Base-by-base conservation (phyloP, 2,113 vertebrate genomes). In the Pseudopipra pipra region DNA sequence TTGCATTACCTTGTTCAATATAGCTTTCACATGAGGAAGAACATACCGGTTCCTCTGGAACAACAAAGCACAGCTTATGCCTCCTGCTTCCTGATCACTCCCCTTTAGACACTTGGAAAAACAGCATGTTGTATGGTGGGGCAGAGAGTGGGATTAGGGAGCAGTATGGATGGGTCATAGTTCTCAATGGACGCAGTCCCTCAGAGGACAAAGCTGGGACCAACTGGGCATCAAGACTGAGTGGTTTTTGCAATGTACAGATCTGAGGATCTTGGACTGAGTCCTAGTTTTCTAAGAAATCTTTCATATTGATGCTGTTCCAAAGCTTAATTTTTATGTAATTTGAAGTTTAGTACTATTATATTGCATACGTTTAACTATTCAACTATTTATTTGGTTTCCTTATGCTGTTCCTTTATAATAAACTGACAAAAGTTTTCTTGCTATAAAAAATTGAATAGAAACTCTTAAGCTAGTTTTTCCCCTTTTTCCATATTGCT, bases 331-430 rank as follows among this genome's bases (percentile, higher is more conserved):
- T 80, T 95, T 96, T 89, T 70, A 52, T 92, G 78, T 94, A 59
- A 90, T 59, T 59, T 79, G 88, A 95, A 90, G 70, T 92, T 82
- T 93, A 95, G 85, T 96, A 16, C 49, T 94, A 58, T 96, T 94
- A 75, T 93, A 84, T 82, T 93, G 82, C 68, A 10, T 92, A 87
- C 89, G 80, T 85, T 90, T 96, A 94, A 87, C 68, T 90, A 70
- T 92, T 94, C 80, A 73, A 83, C 82, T 94, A 94, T 96, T 97
- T 97, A 91, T 97, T 94, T 94, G 76, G 73, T 92, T 96, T 89
- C 66, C 68, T 72, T 82, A 67, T 13, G 55, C 71, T 87, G 73
- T 94, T 94, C 59, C 89, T 95, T 89, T 86, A 52, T 85, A 87
- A 94, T 95, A 95, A 96, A 96, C 21, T 92, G 86, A 86, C 73